Evolutionary conservation across 2,113 vertebrate genomes (phyloP).

Genomic region (Phrynosoma platyrhinos): DNA sequence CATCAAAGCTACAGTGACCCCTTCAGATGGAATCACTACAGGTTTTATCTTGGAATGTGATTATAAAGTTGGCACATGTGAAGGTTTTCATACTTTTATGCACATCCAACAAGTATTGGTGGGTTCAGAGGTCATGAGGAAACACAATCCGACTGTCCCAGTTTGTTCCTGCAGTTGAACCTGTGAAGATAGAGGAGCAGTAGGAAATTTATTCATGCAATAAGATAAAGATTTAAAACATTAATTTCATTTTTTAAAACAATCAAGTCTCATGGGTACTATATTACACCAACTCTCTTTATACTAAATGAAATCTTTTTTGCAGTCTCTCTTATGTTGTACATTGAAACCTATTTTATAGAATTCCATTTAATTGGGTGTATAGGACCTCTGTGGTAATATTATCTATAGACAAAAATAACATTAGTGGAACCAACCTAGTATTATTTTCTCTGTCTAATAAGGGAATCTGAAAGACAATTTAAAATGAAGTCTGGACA

Average conservation of each 20-base stretch:
- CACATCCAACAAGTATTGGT: background rate
- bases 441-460: conserved; percentile 9
- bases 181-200: background rate
- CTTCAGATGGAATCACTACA: background rate
- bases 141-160: background rate
- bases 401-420: background rate
- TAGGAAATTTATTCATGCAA: background rate
- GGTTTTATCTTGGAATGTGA: background rate
- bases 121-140: background rate
- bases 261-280: background rate
- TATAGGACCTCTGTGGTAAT: background rate
- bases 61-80: background rate
- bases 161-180: background rate
- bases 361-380: background rate
- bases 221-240: background rate
- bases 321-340: background rate
- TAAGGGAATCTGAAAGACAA: conserved; percentile 3
- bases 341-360: background rate
- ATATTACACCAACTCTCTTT: background rate
- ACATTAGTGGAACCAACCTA: background rate
- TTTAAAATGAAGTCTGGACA: background rate
- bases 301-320: background rate
- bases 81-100: background rate
- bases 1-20: too few relatives aligned
- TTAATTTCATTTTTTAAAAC: background rate